These are phyloP conservation scores for Dicranocentrus wangi DNA, from an alignment of 2,888 invertebrate species.

Conservation along the genomic window DNA sequence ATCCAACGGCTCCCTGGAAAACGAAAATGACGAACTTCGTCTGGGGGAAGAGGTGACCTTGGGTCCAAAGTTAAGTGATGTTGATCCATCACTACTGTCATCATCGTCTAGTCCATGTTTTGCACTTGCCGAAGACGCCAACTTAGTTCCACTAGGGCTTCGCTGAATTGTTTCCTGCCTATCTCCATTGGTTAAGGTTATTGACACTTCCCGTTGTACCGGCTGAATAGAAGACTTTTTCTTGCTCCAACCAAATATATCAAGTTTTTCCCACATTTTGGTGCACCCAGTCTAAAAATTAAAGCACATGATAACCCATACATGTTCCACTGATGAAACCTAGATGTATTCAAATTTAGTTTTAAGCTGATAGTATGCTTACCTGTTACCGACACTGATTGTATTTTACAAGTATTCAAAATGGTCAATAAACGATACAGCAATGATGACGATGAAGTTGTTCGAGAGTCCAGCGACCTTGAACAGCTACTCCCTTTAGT, in stretches of 20 bases:
- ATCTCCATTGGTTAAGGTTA: slow-evolving; percentile 54
- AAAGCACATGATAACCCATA: too few species aligned
- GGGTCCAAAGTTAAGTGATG: slow-evolving; percentile 23
- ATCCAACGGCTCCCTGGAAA: slow-evolving; percentile 63
- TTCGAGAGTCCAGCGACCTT: too few species aligned
- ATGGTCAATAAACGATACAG: too few species aligned
- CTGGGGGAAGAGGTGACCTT: slow-evolving; percentile 1
- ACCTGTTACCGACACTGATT: too few species aligned
- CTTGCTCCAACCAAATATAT: slow-evolving; percentile 41
- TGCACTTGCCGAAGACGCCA: slow-evolving; percentile 23
- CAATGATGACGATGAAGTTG: too few species aligned
- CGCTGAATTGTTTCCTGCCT: slow-evolving; percentile 27
- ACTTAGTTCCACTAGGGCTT: slow-evolving; percentile 35
- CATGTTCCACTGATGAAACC: too few species aligned
- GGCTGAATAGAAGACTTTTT: slow-evolving; percentile 41
- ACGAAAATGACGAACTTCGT: slow-evolving; percentile 25
- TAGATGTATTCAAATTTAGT: too few species aligned
- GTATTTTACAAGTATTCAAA: too few species aligned
- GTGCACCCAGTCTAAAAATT: too few species aligned
- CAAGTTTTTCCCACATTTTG: slow-evolving; percentile 49
- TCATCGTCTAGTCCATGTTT: slow-evolving; percentile 32
- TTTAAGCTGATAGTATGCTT: too few species aligned
- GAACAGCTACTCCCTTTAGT: too few species aligned
- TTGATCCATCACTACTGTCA: slow-evolving; percentile 33
- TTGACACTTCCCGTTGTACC: slow-evolving; percentile 59